Percentiles rank a stretch among this genome's conserved stretches.
Evolutionary conservation across 2,797 vertebrate species (phyloP).

Genomic region (Lithobates pipiens): DNA sequence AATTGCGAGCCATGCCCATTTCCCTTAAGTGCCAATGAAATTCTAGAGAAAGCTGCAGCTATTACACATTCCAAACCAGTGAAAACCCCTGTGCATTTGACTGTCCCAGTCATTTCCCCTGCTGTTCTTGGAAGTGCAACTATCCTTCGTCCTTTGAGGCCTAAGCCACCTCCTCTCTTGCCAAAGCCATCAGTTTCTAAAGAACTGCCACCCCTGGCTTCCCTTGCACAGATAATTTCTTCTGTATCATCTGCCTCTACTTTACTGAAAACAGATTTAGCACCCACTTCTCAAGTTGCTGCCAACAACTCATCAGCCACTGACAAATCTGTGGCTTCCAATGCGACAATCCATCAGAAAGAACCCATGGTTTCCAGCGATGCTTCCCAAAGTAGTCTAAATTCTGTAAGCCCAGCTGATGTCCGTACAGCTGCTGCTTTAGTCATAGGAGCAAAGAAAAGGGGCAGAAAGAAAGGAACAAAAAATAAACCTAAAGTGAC

Average conservation of each 20-base stretch:
- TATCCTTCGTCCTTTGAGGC: slow-evolving; percentile 81
- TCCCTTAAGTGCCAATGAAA: slow-evolving; percentile 67
- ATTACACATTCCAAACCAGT: slow-evolving; percentile 74
- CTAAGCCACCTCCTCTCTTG: slow-evolving; percentile 86
- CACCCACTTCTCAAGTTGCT: slow-evolving; percentile 55
- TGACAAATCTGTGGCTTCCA: slow-evolving; percentile 71
- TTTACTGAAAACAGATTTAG: slow-evolving; percentile 84
- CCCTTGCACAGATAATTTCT: slow-evolving; percentile 97
- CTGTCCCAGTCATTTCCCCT: slow-evolving; percentile 77
- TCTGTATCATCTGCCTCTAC: slow-evolving; percentile 90
- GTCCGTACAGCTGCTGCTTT: slow-evolving; percentile 50
- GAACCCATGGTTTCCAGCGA: slow-evolving; percentile 68
- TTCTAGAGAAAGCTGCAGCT: slow-evolving; percentile 69
- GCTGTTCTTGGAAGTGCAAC: slow-evolving; percentile 74
- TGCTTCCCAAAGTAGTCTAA: slow-evolving; percentile 52
- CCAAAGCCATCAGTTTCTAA: slow-evolving; percentile 83
- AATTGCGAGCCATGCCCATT: slow-evolving; percentile 67
- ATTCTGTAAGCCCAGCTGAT: slow-evolving; percentile 64
- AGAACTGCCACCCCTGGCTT: slow-evolving; percentile 91
- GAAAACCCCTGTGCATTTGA: slow-evolving; percentile 77
- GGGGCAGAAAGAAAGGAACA: slow-evolving; percentile 80
- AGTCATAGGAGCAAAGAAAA: slow-evolving; percentile 73
- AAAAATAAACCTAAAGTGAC: slow-evolving; percentile 69
- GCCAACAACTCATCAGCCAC: slow-evolving; percentile 57
- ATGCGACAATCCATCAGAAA: slow-evolving; percentile 63